Evolutionary conservation across 2,888 invertebrate genomes (phyloP).

Genomic region (Epinotia brunnichana): DNA sequence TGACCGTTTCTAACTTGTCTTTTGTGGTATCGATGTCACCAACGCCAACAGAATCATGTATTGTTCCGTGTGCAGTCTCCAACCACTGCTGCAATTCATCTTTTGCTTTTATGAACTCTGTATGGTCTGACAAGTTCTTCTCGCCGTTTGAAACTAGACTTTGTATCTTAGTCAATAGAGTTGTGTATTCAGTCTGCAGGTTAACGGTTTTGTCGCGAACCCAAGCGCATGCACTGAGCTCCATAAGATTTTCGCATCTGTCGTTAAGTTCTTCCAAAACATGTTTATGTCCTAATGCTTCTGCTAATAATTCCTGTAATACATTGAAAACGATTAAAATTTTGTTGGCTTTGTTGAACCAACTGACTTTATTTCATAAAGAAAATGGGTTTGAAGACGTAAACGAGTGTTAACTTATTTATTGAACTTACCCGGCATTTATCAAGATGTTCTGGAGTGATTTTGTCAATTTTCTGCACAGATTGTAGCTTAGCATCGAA

Average conservation of each 20-base stretch:
- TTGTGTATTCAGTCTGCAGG: slow-evolving; percentile 91
- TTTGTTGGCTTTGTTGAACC: background rate
- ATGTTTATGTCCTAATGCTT: slow-evolving; percentile 90
- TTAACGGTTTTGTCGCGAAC: slow-evolving; percentile 94
- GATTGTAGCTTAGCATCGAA: slow-evolving; percentile 86
- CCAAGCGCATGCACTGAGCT: slow-evolving; percentile 92
- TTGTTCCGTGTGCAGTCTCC: slow-evolving; percentile 89
- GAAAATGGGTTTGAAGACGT: too few species aligned
- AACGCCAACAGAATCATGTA: slow-evolving; percentile 92
- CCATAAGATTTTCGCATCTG: slow-evolving; percentile 93
- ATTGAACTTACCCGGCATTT: slow-evolving; percentile 86
- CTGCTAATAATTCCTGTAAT: slow-evolving; percentile 86
- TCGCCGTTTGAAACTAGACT: slow-evolving; percentile 93
- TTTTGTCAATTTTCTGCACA: slow-evolving; percentile 88
- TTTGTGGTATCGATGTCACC: slow-evolving; percentile 90
- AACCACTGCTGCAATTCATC: slow-evolving; percentile 93
- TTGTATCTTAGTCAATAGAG: slow-evolving; percentile 90
- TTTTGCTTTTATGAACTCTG: slow-evolving; percentile 94
- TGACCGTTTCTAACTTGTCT: slow-evolving; percentile 91
- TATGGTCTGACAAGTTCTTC: slow-evolving; percentile 95
- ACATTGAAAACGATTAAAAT: slow-evolving; percentile 17
- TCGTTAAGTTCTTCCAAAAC: slow-evolving; percentile 93
- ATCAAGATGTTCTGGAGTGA: slow-evolving; percentile 90
- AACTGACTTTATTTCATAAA: too few species aligned
- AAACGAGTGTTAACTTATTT: background rate